Base-by-base conservation (phyloP, 1,140 invertebrate species). In the Micrasema minimum region DNA sequence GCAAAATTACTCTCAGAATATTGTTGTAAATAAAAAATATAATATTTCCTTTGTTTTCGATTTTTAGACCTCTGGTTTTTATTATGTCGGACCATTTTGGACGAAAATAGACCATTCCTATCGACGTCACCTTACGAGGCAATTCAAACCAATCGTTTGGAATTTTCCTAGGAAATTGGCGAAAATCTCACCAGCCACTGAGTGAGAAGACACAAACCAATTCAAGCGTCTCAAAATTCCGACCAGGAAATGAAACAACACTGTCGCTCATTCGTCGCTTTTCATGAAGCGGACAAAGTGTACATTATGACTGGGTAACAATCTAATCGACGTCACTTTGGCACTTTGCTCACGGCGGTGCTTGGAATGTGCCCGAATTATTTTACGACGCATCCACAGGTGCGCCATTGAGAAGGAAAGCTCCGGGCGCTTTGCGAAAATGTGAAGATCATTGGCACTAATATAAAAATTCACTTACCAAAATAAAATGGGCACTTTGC, bases 331-430 rank as follows among this genome's bases (percentile, higher is more conserved):
- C 55, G 16, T 38, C 55, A 35, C 9, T 35, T 59, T 20, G 37
- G 16, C 16, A 14, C 37, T 41, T 2, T 53, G 14, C 1, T 41
- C 11, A 41, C 16, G 37, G 35, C 18, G 55, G 20, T 35, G 55
- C 18, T 38, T 12, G 55, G 55, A 55, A 59, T 59, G 37, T 41
- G 37, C 55, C 10, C 20, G 48, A 2, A 11, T 59, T 18, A 9
- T 59, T 37, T 59, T 59, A 59, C 16, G 35, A 10, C 10, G n/a
- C 11, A 59, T 59, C 55, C 55, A 59, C 55, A 59, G 55, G 55
- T 59, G 55, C 10, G 16, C 37, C 22, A 41, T 9, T 10, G 37
- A 59, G 16, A 10, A 16, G 55, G 35, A 5, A 2, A 59, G 55
- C 37, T 14, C 10, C 2, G 11, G 16, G 35, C n/a, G 9, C 7